Conservation (phyloP, 2,797 vertebrate species). For the Sebastes iracundus region DNA sequence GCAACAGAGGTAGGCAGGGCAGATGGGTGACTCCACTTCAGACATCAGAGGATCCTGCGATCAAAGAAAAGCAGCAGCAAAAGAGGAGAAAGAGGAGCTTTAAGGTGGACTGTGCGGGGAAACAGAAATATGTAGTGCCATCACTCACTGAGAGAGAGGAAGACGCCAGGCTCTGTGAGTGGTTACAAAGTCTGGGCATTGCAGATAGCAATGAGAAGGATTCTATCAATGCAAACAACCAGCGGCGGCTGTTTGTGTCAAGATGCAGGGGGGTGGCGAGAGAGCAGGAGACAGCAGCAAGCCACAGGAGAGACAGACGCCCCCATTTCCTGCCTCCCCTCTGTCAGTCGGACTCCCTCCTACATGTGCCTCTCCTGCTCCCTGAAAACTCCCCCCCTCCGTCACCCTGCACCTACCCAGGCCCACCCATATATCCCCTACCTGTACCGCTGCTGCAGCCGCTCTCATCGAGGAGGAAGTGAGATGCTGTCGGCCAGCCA, state of each 20-base stretch:
- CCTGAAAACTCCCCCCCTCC: constrained; percentile 71
- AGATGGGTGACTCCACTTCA: constrained; percentile 42
- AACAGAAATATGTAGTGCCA: constrained; percentile 18
- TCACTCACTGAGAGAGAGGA: constrained; percentile 5
- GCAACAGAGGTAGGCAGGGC: constrained; percentile 2
- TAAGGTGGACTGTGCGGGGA: constrained; percentile 6
- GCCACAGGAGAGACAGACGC: constrained; percentile 59
- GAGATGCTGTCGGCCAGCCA: not conserved
- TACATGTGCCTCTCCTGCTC: constrained; percentile 60
- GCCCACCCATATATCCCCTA: constrained; percentile 29
- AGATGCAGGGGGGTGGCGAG: not conserved
- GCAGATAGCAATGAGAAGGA: not conserved
- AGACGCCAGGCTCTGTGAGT: constrained; percentile 39
- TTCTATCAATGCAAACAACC: not conserved
- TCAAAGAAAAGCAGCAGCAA: constrained; percentile 22
- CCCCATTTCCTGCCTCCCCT: constrained; percentile 77
- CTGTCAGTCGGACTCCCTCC: constrained; percentile 50
- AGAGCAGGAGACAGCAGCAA: constrained; percentile 1
- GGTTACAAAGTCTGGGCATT: constrained; percentile 64
- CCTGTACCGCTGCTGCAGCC: constrained; percentile 40
- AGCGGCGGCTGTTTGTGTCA: constrained; percentile 26
- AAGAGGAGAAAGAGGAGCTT: constrained; percentile 35
- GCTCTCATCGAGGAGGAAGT: constrained; percentile 12
- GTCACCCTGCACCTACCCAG: constrained; percentile 30
- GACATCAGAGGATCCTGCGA: constrained; percentile 15